Base-by-base conservation (phyloP, 1,140 invertebrate species). In the Calliphora vicina region DNA sequence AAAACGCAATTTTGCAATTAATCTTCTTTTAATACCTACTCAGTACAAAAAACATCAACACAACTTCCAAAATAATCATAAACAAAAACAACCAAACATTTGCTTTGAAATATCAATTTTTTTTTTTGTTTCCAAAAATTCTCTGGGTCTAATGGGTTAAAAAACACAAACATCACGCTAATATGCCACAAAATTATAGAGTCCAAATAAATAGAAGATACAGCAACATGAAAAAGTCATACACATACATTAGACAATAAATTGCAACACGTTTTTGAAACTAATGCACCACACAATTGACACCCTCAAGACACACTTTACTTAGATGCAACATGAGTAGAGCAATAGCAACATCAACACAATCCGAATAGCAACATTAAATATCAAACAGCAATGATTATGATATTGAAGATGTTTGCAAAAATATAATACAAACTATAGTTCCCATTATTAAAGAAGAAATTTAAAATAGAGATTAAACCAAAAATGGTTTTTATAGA, bases 251-350 rank as follows among this genome's bases (percentile, higher is more conserved):
- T 76, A 76, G 20, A 76, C 29, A 76, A 76, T 76, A 76, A 76
- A 76, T 76, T 76, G 73, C 73, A 76, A 76, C 73, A 76, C 73
- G 73, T 76, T 76, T 76, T 76, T 76, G 73, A 76, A 76, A 76
- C 73, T 76, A 76, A 76, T 76, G 73, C 73, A 76, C 73, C 73
- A 76, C 73, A 76, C 73, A 76, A 76, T 76, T 76, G 73, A 76
- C 73, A 76, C 73, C 73, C 73, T 76, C 73, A 15, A 76, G 73
- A 76, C 17, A 76, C 73, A 76, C 73, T 42, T 76, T 76, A 76
- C 27, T 35, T 76, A 57, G 50, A 57, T 35, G 35, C 10, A n/a
- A 57, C 50, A 57, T n/a, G 45, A 3, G 15, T 57, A n/a, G 17
- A n/a, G 0, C 17, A 13, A 17, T 5, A 57, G 15, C 45, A 57